Conservation (phyloP, 2,113 vertebrate species). For the Ciconia stormi region DNA sequence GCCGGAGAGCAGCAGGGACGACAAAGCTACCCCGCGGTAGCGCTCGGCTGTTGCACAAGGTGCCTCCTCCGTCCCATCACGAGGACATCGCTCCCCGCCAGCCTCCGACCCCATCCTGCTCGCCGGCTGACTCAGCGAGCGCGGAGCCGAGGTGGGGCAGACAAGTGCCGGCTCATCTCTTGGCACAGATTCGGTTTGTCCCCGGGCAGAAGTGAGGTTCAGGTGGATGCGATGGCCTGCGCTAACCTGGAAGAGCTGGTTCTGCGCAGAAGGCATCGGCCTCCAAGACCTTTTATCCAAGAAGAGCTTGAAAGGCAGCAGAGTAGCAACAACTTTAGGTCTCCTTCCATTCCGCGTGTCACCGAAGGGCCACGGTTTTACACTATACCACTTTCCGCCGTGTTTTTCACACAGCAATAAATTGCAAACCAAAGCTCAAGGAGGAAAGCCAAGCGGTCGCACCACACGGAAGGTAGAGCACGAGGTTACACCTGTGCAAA, state of each 20-base stretch:
- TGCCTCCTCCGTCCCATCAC: no score
- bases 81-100: neutral
- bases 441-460: accelerated
- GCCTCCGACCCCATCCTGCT: no score
- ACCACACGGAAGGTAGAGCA: accelerated
- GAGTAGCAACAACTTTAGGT: accelerated
- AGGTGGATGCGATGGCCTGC: accelerated
- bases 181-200: accelerated
- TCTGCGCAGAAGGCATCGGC: accelerated
- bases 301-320: accelerated
- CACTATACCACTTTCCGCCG: accelerated
- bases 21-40: no score
- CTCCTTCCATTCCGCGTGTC: accelerated
- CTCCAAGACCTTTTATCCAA: neutral
- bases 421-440: accelerated
- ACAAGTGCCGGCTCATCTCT: neutral
- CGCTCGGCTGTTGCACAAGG: accelerated
- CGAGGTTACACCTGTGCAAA: accelerated
- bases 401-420: accelerated
- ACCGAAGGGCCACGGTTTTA: accelerated
- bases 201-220: neutral
- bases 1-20: accelerated
- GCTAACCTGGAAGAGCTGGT: neutral
- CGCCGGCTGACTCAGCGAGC: neutral
- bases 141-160: accelerated